Conservation (phyloP, 2,797 vertebrate genomes). For the Danio choprae region DNA sequence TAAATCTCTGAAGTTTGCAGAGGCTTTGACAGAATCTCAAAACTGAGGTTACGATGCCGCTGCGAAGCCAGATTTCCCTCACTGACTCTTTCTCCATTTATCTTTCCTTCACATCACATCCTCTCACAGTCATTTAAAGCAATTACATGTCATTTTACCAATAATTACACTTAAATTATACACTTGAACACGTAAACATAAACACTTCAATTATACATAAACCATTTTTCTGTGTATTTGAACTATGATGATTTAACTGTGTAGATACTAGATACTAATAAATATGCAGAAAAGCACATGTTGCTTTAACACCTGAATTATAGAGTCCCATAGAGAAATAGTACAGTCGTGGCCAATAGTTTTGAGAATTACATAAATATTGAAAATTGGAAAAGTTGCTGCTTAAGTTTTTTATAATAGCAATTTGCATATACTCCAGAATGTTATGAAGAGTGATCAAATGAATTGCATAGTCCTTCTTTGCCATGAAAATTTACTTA, state of each 20-base stretch:
- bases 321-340: no score
- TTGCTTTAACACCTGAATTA: not conserved
- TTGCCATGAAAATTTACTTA: no score
- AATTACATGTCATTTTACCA: not conserved
- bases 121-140: not conserved
- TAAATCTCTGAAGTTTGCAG: not conserved
- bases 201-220: not conserved
- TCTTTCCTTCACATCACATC: not conserved
- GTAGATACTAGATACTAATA: not conserved
- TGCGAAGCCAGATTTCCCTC: not conserved
- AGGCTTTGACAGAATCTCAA: not conserved
- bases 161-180: not conserved
- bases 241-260: not conserved
- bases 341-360: no score
- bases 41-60: not conserved
- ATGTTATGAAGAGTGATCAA: no score
- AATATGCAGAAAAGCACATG: not conserved
- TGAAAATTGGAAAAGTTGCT: no score
- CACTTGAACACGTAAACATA: no score
- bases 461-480: no score
- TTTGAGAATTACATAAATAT: no score
- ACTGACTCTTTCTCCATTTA: not conserved
- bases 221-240: not conserved
- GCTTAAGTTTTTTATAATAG: no score
- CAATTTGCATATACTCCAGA: no score